Base-by-base conservation (phyloP, 2,888 invertebrate species). In the Timema podura region DNA sequence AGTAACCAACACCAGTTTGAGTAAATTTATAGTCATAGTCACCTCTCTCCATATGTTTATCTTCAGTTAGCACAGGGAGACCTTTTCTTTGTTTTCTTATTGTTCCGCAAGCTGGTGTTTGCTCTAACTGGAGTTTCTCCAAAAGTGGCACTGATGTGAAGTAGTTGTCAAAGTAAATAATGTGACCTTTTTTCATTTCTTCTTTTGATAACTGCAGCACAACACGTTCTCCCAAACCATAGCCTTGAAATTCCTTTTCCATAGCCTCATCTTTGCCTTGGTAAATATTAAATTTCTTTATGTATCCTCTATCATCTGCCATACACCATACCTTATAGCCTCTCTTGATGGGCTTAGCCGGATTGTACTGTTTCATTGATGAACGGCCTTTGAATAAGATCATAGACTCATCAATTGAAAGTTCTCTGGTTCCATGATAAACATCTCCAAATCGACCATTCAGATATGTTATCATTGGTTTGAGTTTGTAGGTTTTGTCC, bases 311-410 rank as follows among this genome's bases (percentile, higher is more conserved):
- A 67, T 74, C 72, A 67, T 75, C 47, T 74, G 61, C 69, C 45
- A 59, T 59, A 15, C 48, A 61, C 61, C 71, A 71, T 6, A 67
- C 46, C 70, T 75, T 76, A 64, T 73, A 76, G 8, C 75, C 75
- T 46, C 74, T 72, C 68, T 76, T 76, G 46, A 76, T 73, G 7
- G 75, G 74, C 64, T 76, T 76, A 74, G 74, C 74, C 3, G 76
- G 75, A 48, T 73, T 75, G 64, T 74, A 76, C 64, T 76, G 75
- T 64, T 73, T 74, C 6, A 71, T 48, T 3, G 48, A 30, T 44
- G n/a, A 59, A 15, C 70, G 44, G 6, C 65, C 67, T 65, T 71
- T 73, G 68, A 66, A 71, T 48, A 49, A 15, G 10, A 71, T 67
- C 47, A 71, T 71, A 11, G 67, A 69, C 51, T 71, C 68, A 67